Conservation (phyloP, 1,140 invertebrate genomes). For the Araneus ventricosus region DNA sequence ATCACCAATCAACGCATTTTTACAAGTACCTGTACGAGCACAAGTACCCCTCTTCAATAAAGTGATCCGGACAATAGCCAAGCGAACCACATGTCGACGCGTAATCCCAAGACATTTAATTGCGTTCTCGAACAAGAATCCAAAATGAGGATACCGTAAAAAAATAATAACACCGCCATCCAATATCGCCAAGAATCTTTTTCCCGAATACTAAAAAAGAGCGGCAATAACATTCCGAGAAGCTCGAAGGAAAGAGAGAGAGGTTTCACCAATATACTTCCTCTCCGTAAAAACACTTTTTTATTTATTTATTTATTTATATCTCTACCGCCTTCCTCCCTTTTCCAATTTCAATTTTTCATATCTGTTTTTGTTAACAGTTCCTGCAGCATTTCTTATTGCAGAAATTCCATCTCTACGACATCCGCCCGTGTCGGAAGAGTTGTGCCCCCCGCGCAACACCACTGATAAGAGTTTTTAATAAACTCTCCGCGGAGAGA, state of each 20-base stretch:
- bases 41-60: too few relatives aligned
- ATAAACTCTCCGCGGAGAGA: constrained; percentile 29
- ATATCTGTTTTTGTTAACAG: neutral
- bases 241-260: too few relatives aligned
- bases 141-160: neutral
- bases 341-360: neutral
- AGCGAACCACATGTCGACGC: neutral
- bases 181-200: constrained; percentile 31
- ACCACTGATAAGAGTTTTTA: constrained; percentile 68
- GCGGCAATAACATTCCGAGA: neutral
- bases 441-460: neutral
- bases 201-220: neutral
- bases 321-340: neutral
- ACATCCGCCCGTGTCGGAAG: neutral
- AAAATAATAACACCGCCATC: neutral
- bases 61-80: too few relatives aligned
- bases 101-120: constrained; percentile 16
- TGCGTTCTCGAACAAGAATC: neutral
- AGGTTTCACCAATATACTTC: neutral
- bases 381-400: constrained; percentile 39
- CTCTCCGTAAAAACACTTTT: constrained; percentile 11
- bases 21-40: too few relatives aligned
- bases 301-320: too few relatives aligned
- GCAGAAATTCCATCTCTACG: constrained; percentile 1
- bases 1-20: too few relatives aligned